phyloP scores from a whole-genome alignment of 2,797 vertebrate species.

The Iguana delicatissima region DNA sequence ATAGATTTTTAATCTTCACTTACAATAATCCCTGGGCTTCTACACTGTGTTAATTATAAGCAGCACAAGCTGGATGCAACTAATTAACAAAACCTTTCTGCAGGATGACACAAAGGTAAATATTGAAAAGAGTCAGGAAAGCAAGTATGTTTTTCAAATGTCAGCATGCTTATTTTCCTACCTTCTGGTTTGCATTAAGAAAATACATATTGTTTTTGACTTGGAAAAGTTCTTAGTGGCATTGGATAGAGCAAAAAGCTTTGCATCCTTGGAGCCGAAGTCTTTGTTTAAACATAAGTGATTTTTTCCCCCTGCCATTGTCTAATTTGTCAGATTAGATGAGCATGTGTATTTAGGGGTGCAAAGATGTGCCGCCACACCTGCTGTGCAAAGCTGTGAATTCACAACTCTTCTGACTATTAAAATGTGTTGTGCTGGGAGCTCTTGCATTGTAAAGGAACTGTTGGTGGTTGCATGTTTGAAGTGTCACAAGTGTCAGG shows the following conservation, averaged over 20 bases:
- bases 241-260: constrained; percentile 63
- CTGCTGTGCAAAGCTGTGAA: constrained; percentile 92
- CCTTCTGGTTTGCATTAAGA: constrained; percentile 79
- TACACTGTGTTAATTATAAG: constrained; percentile 50
- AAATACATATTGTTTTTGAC: constrained; percentile 78
- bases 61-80: constrained; percentile 48
- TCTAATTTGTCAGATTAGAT: constrained; percentile 92
- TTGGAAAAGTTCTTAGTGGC: constrained; percentile 76
- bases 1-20: constrained; percentile 68
- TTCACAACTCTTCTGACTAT: constrained; percentile 86
- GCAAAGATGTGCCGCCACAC: constrained; percentile 91
- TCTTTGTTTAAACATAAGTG: constrained; percentile 85
- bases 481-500: constrained; percentile 93
- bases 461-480: constrained; percentile 90
- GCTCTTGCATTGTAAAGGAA: constrained; percentile 88
- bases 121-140: constrained; percentile 74
- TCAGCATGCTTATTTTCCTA: constrained; percentile 67
- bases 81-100: constrained; percentile 81
- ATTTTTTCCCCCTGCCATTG: constrained; percentile 86
- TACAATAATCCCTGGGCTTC: constrained; percentile 42
- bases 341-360: constrained; percentile 91
- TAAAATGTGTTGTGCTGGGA: constrained; percentile 85
- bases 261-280: constrained; percentile 78
- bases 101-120: constrained; percentile 78
- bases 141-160: constrained; percentile 68